Conservation (phyloP, 2,888 invertebrate species). For the Halictus quadricinctus region DNA sequence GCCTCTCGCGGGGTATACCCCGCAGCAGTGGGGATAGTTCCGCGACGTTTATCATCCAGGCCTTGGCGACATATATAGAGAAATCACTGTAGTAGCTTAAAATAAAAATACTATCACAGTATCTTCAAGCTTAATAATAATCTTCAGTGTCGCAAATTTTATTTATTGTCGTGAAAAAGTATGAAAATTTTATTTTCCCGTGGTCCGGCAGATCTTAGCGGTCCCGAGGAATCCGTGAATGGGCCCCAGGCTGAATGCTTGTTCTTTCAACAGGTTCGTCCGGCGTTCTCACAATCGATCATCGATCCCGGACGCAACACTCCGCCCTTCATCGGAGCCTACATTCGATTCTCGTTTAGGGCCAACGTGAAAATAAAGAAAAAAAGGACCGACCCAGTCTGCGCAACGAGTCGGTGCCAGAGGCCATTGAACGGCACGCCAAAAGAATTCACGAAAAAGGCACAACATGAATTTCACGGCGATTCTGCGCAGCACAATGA, state of each 20-base stretch:
- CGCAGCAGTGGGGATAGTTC: too few relatives aligned
- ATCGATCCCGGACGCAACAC: slow-evolving; percentile 70
- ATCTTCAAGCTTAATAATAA: neutral
- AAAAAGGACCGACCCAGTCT: slow-evolving; percentile 37
- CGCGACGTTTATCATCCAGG: too few relatives aligned
- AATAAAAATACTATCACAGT: neutral
- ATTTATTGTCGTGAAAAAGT: too few relatives aligned
- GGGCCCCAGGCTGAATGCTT: neutral
- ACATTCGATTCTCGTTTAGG: slow-evolving; percentile 46
- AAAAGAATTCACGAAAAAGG: slow-evolving; percentile 77
- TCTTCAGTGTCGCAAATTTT: neutral
- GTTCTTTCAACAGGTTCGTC: slow-evolving; percentile 43
- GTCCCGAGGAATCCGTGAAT: neutral
- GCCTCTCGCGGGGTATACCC: too few relatives aligned
- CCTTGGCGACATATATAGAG: too few relatives aligned
- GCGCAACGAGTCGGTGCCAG: slow-evolving; percentile 48
- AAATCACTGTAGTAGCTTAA: too few relatives aligned
- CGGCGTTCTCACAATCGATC: slow-evolving; percentile 78
- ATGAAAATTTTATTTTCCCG: neutral
- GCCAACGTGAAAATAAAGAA: slow-evolving; percentile 15
- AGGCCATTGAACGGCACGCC: slow-evolving; percentile 68
- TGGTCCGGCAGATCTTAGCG: neutral
- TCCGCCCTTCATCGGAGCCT: slow-evolving; percentile 72
- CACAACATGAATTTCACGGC: slow-evolving; percentile 81
- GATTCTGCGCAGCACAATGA: slow-evolving; percentile 76